Evolutionary conservation across 2,888 invertebrate species (phyloP).

Genomic region (Tetanocera ferruginea): DNA sequence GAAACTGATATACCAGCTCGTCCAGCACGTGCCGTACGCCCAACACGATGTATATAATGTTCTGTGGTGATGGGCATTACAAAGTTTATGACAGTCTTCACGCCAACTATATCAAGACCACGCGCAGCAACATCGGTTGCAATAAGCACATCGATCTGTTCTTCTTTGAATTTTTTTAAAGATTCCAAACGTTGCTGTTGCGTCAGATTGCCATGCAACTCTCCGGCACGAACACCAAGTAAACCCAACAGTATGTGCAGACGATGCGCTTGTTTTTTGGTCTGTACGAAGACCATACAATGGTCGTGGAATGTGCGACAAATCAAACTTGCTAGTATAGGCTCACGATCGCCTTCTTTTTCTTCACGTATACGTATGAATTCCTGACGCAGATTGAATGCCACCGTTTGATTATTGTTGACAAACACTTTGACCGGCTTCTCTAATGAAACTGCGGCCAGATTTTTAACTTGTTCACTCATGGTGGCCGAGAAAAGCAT

Average conservation of each 20-base stretch:
- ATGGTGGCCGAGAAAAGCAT: conserved; percentile 99
- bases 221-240: conserved; percentile 86
- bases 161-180: conserved; percentile 88
- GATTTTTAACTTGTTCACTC: conserved; percentile 98
- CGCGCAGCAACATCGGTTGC: conserved; percentile 95
- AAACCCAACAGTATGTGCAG: conserved; percentile 92
- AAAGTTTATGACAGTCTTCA: conserved; percentile 97
- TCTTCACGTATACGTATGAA: conserved; percentile 93
- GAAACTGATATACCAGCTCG: conserved; percentile 94
- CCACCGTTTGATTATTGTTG: conserved; percentile 95
- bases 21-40: conserved; percentile 96
- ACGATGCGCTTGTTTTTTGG: conserved; percentile 95
- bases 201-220: conserved; percentile 96
- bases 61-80: conserved; percentile 94
- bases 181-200: conserved; percentile 95
- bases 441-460: conserved; percentile 92
- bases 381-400: conserved; percentile 95
- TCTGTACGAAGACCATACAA: conserved; percentile 96
- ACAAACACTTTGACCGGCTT: conserved; percentile 96
- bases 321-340: conserved; percentile 85
- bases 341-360: conserved; percentile 91
- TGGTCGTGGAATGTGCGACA: conserved; percentile 92
- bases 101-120: conserved; percentile 95
- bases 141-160: conserved; percentile 86
- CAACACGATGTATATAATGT: conserved; percentile 96